phyloP scores from a whole-genome alignment of 2,113 vertebrate genomes.

The Lipotes vexillifer region DNA sequence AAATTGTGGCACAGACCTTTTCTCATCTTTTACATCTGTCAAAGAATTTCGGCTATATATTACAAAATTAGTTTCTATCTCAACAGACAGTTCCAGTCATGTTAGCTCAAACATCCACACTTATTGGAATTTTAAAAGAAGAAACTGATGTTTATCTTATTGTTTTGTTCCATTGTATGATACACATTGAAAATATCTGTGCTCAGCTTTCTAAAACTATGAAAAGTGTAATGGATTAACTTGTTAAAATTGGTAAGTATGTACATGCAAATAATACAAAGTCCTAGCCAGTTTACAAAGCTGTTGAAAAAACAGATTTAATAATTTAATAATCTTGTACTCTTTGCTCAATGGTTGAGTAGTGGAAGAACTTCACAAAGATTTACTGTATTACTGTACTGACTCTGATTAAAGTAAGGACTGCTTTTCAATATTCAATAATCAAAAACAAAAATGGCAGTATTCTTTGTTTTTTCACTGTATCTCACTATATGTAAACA shows the following conservation, averaged over 20 bases:
- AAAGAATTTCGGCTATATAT: background rate
- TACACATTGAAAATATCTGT: background rate
- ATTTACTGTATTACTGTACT: background rate
- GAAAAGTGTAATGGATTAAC: background rate
- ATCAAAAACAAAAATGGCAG: background rate
- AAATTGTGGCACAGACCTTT: background rate
- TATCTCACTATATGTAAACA: background rate
- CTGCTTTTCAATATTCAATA: background rate
- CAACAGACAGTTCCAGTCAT: background rate
- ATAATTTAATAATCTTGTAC: background rate
- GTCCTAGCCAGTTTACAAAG: background rate
- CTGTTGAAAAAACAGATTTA: background rate
- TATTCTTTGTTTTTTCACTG: background rate
- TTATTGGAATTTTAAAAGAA: background rate
- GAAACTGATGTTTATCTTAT: background rate
- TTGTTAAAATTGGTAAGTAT: background rate
- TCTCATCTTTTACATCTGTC: background rate
- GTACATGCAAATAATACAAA: background rate
- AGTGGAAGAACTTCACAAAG: background rate
- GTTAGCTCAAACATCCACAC: background rate
- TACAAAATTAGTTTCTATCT: background rate
- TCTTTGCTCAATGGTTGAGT: background rate
- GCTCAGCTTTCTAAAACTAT: constrained; percentile 5
- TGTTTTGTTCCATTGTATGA: background rate
- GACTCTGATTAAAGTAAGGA: background rate